Conservation (phyloP, 2,113 vertebrate genomes). For the Crypturellus undulatus region DNA sequence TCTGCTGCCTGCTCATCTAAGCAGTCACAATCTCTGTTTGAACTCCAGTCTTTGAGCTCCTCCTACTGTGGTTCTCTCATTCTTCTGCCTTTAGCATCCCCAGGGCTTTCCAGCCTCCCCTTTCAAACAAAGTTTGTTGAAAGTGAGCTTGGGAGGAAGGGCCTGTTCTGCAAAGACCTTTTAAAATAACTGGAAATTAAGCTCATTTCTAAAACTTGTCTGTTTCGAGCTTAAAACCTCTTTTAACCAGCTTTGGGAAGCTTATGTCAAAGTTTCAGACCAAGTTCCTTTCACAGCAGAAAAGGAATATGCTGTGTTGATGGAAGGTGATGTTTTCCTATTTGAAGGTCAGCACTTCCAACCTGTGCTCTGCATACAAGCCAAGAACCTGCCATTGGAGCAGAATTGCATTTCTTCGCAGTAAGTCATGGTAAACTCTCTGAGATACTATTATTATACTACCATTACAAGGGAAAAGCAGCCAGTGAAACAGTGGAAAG, state of each 20-base stretch:
- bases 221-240: not conserved
- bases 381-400: not conserved
- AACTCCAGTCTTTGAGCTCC: no score
- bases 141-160: no score
- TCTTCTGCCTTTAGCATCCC: no score
- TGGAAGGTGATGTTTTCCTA: not conserved
- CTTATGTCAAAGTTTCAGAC: not conserved
- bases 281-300: not conserved
- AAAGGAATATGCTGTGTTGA: not conserved
- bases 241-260: not conserved
- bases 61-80: no score
- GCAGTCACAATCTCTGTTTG: no score
- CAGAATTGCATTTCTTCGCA: not conserved
- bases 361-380: not conserved
- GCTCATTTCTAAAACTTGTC: not conserved
- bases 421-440: not conserved
- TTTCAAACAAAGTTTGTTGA: no score
- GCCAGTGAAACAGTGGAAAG: not conserved
- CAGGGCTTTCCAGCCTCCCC: no score
- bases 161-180: not conserved
- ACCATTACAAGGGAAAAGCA: no score
- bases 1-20: not conserved
- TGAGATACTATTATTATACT: not conserved
- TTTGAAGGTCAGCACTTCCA: not conserved
- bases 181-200: not conserved